Percentiles rank a stretch among this genome's conserved stretches.
Conservation (phyloP, 2,888 invertebrate species). For the Dysmachus trigonus region DNA sequence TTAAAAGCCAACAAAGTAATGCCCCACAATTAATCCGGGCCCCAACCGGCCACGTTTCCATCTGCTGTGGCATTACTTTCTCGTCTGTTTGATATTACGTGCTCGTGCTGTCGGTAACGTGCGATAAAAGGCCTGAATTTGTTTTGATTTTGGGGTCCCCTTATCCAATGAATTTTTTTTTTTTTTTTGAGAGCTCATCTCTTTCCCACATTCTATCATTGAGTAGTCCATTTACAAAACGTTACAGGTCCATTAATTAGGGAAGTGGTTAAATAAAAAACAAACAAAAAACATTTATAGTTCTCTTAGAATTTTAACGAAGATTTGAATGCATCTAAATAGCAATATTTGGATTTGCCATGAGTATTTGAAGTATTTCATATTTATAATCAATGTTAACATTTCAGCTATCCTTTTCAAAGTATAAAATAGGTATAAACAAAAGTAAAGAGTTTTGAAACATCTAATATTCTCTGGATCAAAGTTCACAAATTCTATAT, state of each 20-base stretch:
- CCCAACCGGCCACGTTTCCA: background rate
- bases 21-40: background rate
- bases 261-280: background rate
- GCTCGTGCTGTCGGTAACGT: background rate
- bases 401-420: background rate
- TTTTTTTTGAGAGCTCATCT: background rate
- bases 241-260: background rate
- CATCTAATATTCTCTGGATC: too few species aligned
- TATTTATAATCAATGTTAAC: background rate
- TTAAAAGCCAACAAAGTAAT: background rate
- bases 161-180: background rate
- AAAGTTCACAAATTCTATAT: too few species aligned
- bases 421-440: background rate
- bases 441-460: too few species aligned
- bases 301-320: too few species aligned
- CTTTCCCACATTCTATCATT: background rate
- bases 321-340: too few species aligned
- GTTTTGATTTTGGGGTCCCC: background rate
- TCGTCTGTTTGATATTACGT: background rate
- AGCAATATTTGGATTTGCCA: too few species aligned
- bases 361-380: background rate
- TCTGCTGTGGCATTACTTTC: background rate
- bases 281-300: background rate
- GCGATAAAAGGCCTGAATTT: background rate
- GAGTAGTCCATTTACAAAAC: background rate